Evolutionary conservation across 92 coral and sea anemone genomes (phyloP).

Genomic region (Pocillopora meandrina): DNA sequence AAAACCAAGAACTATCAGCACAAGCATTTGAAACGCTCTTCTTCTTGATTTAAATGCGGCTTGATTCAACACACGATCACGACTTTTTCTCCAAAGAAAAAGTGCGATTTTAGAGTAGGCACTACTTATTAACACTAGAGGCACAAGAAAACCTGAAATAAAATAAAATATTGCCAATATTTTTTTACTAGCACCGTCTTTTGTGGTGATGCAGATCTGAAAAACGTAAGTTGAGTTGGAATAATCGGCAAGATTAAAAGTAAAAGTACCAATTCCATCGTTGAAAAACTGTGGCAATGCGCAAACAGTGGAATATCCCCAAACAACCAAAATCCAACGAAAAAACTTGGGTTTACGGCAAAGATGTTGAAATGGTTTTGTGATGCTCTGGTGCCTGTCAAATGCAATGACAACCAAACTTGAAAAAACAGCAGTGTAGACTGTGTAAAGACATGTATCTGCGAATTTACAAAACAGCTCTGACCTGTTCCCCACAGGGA

Average conservation of each 20-base stretch:
- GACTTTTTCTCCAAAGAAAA: slow-evolving; percentile 35
- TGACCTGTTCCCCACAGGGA: neutral
- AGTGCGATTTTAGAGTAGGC: slow-evolving; percentile 18
- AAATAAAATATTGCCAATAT: neutral
- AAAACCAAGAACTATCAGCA: slow-evolving; percentile 20
- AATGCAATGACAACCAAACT: slow-evolving; percentile 28
- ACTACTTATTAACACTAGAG: neutral
- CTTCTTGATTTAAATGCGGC: slow-evolving; percentile 22
- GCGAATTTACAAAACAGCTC: slow-evolving; percentile 6
- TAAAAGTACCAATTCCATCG: neutral
- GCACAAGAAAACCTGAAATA: slow-evolving; percentile 13
- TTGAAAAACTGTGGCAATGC: neutral
- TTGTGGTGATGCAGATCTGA: neutral
- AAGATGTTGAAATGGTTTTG: slow-evolving; percentile 18
- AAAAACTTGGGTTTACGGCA: slow-evolving; percentile 8
- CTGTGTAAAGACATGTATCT: neutral
- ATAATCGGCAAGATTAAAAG: neutral
- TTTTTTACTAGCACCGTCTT: neutral
- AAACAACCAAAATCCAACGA: neutral
- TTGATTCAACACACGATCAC: slow-evolving; percentile 13
- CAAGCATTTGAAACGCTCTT: slow-evolving; percentile 29
- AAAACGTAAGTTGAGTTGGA: neutral
- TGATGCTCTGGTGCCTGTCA: slow-evolving; percentile 31
- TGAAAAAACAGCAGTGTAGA: slow-evolving; percentile 12
- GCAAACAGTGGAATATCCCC: slow-evolving; percentile 24